Evolutionary conservation across 2,113 vertebrate species (phyloP).

Genomic region (Corythaeola cristata): DNA sequence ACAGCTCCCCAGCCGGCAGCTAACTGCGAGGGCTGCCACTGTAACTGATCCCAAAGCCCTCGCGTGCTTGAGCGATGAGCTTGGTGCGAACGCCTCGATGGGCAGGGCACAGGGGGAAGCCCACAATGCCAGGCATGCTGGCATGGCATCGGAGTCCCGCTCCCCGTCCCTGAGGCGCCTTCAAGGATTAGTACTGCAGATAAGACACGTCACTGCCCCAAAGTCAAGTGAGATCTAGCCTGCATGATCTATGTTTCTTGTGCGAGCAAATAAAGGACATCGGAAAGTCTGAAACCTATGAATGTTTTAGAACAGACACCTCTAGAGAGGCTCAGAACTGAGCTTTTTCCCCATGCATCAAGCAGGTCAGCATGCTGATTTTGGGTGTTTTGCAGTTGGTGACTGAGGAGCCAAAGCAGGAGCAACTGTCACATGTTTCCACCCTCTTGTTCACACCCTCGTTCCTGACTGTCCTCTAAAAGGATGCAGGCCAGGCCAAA

Average conservation of each 20-base stretch:
- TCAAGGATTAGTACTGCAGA: not conserved
- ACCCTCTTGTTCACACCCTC: not conserved
- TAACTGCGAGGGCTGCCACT: not conserved
- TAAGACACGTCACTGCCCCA: not conserved
- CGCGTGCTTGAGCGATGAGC: not conserved
- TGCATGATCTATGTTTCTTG: rapidly evolving
- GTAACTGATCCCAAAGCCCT: not conserved
- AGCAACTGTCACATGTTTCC: not conserved
- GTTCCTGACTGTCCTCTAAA: not conserved
- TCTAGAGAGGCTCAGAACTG: not conserved
- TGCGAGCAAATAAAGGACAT: not conserved
- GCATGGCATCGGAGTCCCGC: rapidly evolving
- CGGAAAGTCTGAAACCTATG: not conserved
- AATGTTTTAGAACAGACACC: not conserved
- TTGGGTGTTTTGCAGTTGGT: not conserved
- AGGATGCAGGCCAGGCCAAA: not conserved
- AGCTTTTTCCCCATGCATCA: rapidly evolving
- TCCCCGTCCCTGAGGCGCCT: not conserved
- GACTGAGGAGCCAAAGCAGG: not conserved
- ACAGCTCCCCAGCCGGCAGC: not conserved
- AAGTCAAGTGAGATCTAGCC: not conserved
- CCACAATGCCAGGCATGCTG: not conserved
- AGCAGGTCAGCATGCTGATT: rapidly evolving
- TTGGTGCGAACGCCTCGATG: rapidly evolving
- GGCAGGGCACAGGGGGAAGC: not conserved